Evolutionary conservation across 2,888 invertebrate genomes (phyloP), one percentile per base, ranked within the genome.

Genomic region (Nemoura dubitans): DNA sequence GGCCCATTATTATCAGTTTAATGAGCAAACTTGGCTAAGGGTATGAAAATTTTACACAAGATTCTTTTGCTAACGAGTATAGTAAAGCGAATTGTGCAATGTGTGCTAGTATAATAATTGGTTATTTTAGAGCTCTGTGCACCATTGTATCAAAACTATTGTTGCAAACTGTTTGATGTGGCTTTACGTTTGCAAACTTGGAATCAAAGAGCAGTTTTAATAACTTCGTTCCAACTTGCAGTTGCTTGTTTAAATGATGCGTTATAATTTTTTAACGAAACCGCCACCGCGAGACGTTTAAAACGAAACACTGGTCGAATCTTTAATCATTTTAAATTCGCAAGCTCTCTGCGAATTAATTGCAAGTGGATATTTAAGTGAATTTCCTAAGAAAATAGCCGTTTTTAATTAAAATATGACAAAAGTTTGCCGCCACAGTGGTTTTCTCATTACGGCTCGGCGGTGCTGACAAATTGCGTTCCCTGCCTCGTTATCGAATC

Each of bases 371-470:
- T 28, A 78, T 26, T 78, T 78, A 78, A 78, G 2, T 78, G 78
- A 28, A 78, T 78, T 28, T 28, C 0, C 28, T 78, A 14, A 78
- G 78, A 78, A 78, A 78, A 78, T 78, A 78, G 6, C 78, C 28
- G 78, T 78, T 78, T 78, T 78, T 78, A 78, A 78, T 78, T 78
- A 78, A 78, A 78, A 26, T 78, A 78, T 78, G 78, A 78, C 78
- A 78, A 78, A 78, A 78, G 59, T 59, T 59, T 78, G 25, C 28
- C 25, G n/a, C 28, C 78, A 26, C 78, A 28, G 78, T 78, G 78
- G 78, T 28, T 78, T 28, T 78, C 78, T 78, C 26, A 78, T 78
- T 78, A 78, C 28, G 78, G 5, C 28, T n/a, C 10, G 26, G 78
- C 28, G 25, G 10, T 10, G 27, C 28, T 26, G 78, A 78, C 78